phyloP scores from a whole-genome alignment of 1,140 invertebrate species.

The Pseudoatta argentina region DNA sequence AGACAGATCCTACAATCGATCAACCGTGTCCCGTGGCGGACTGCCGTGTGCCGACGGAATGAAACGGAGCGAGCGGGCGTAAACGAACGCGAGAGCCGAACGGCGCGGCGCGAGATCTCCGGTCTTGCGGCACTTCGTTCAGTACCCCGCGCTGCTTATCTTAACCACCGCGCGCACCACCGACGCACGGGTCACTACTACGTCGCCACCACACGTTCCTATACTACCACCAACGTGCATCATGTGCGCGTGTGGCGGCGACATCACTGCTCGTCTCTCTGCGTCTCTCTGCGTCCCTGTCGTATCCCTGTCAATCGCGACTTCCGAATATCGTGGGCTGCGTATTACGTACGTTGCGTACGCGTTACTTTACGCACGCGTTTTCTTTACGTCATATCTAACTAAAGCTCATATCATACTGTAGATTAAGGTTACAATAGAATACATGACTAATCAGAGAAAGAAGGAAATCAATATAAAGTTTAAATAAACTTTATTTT shows the following conservation, averaged over 20 bases:
- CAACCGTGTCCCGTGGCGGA: constrained; percentile 20
- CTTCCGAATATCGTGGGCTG: constrained; percentile 27
- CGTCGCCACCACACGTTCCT: not conserved
- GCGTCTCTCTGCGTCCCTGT: not conserved
- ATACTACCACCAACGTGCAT: not conserved
- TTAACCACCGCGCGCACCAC: constrained; percentile 56
- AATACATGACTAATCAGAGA: no score
- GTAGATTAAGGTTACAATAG: no score
- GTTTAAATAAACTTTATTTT: no score
- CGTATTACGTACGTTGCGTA: not conserved
- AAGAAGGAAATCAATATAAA: no score
- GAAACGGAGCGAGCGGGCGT: not conserved
- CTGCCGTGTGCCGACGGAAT: not conserved
- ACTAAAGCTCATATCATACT: no score
- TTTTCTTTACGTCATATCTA: not conserved
- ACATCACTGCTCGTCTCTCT: no score
- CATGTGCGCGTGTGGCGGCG: no score
- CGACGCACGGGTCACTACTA: constrained; percentile 11
- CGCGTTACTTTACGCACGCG: not conserved
- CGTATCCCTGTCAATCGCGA: constrained; percentile 39
- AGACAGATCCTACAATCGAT: constrained; percentile 39
- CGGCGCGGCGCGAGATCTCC: constrained; percentile 18
- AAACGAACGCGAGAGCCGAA: constrained; percentile 63
- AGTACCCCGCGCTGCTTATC: constrained; percentile 80
- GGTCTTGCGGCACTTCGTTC: constrained; percentile 65